A percentile compares a stretch with the other conserved stretches of the same genome.
phyloP scores from a whole-genome alignment of 2,113 vertebrate species.

The Phalacrocorax aristotelis region DNA sequence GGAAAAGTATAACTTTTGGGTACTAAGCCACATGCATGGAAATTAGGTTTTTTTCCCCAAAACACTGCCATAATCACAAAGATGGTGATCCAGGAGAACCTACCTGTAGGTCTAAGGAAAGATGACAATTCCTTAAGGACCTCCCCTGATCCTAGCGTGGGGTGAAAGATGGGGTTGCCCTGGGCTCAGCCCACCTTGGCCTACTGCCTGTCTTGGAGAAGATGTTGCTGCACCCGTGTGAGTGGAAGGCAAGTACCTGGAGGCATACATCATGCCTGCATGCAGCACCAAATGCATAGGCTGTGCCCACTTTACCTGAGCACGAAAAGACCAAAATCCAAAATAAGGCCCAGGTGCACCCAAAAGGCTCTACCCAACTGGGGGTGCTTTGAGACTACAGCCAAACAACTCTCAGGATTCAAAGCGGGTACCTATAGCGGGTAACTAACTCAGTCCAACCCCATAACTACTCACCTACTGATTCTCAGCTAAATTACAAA shows the following conservation, averaged over 20 bases:
- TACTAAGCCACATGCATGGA: not conserved
- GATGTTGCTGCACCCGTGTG: not conserved
- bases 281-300: fast-evolving
- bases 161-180: not conserved
- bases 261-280: fast-evolving
- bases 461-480: not conserved
- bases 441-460: not conserved
- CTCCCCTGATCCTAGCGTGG: fast-evolving
- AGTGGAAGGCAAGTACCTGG: not conserved
- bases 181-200: not conserved
- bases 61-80: not conserved
- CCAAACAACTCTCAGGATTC: not conserved
- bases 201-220: not conserved
- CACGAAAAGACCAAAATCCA: not conserved
- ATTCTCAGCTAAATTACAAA: not conserved
- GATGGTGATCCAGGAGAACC: not conserved
- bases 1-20: not conserved
- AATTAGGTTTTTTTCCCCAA: fast-evolving
- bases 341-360: not conserved
- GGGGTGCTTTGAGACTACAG: not conserved
- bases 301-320: not conserved
- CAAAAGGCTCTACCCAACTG: not conserved
- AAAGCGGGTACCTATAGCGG: not conserved
- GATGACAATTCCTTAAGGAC: not conserved
- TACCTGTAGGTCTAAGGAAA: not conserved